These are phyloP conservation scores for Cynodonichthys magdalenae DNA, from an alignment of 2,797 vertebrate species.

Conservation along the genomic window DNA sequence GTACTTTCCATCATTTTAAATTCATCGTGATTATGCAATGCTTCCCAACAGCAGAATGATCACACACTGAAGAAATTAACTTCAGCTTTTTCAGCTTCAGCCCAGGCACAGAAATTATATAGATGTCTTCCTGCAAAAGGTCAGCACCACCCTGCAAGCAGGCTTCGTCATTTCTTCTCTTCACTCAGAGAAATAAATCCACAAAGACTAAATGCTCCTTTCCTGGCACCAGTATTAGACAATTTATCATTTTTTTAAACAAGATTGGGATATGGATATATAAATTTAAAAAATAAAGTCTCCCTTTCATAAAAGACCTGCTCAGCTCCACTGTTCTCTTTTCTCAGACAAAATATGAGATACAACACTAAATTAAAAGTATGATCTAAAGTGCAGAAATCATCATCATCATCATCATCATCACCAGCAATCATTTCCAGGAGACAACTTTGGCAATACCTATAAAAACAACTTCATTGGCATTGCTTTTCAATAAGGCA, in stretches of 20 bases:
- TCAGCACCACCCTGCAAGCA: slow-evolving; percentile 40
- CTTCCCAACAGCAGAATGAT: neutral
- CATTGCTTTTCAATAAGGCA: too few relatives aligned
- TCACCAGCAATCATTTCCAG: too few relatives aligned
- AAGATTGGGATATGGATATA: too few relatives aligned
- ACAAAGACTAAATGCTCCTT: slow-evolving; percentile 21
- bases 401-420: too few relatives aligned
- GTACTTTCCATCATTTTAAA: neutral
- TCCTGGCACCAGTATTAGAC: slow-evolving; percentile 10
- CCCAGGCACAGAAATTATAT: slow-evolving; percentile 16
- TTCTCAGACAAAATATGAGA: too few relatives aligned
- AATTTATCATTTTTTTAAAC: slow-evolving; percentile 17
- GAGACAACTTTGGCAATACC: too few relatives aligned
- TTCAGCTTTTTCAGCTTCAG: slow-evolving; percentile 6
- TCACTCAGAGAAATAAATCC: slow-evolving; percentile 32
- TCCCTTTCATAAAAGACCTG: neutral
- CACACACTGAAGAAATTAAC: too few relatives aligned
- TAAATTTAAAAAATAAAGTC: neutral
- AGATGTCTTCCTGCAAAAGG: slow-evolving; percentile 42
- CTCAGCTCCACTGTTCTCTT: neutral
- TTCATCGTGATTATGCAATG: slow-evolving; percentile 1
- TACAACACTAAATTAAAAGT: too few relatives aligned
- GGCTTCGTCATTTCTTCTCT: slow-evolving; percentile 33
- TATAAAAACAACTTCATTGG: too few relatives aligned
- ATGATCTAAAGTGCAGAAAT: too few relatives aligned